A percentile compares a stretch with the other conserved stretches of the same genome.
These are phyloP conservation scores for Monochamus alternatus DNA, from an alignment of 2,888 invertebrate genomes.

Conservation along the genomic window DNA sequence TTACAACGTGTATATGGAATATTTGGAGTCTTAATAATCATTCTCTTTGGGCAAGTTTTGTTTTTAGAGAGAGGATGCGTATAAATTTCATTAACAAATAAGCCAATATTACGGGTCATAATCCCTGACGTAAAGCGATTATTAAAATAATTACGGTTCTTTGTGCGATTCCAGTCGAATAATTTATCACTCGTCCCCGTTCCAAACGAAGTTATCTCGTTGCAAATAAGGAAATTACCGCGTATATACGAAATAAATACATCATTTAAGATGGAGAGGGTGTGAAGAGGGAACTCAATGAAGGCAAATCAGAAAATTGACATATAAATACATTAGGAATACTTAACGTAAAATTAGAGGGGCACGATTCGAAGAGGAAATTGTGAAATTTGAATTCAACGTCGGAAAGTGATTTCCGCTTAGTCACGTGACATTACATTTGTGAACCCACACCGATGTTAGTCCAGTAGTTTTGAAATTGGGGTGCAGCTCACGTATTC, in stretches of 20 bases:
- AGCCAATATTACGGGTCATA: background rate
- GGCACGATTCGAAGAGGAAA: conserved; percentile 69
- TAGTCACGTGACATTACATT: conserved; percentile 63
- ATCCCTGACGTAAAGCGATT: conserved; percentile 3
- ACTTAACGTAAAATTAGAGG: conserved; percentile 67
- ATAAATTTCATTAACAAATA: too few species aligned
- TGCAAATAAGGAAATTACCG: conserved; percentile 11
- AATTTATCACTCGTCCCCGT: conserved; percentile 9
- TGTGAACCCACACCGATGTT: conserved; percentile 41
- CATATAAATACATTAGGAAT: conserved; percentile 68
- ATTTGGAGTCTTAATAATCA: too few species aligned
- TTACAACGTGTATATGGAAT: too few species aligned
- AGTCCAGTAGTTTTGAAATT: conserved; percentile 11
- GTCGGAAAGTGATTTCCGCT: conserved; percentile 67
- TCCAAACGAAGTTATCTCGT: conserved; percentile 8
- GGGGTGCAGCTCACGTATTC: background rate
- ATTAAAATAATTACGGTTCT: conserved; percentile 4
- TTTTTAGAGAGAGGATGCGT: too few species aligned
- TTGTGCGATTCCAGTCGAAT: background rate
- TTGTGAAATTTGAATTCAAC: conserved; percentile 70
- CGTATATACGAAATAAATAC: conserved; percentile 23
- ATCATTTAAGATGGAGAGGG: conserved; percentile 20
- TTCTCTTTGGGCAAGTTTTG: too few species aligned
- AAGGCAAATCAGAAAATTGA: conserved; percentile 60
- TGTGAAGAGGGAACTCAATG: conserved; percentile 23